Evolutionary conservation across 2,888 invertebrate species (phyloP), one percentile per base, ranked within the genome.

Genomic region (Ophion ventricosus): DNA sequence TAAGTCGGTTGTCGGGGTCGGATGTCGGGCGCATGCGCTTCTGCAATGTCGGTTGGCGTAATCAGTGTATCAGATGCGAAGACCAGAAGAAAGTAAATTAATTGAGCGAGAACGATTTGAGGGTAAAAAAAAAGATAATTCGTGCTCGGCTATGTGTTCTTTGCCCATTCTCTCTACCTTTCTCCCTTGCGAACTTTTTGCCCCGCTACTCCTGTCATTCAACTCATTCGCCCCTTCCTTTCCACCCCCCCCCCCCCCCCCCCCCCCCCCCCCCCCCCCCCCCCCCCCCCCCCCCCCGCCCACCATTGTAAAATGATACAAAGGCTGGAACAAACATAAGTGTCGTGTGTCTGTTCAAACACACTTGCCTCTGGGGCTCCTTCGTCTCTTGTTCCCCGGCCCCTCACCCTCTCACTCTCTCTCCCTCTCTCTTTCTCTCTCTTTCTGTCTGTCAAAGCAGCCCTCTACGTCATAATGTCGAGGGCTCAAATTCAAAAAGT

Each of bases 311-410:
- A 90, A 90, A 87, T 85, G 88, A 91, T 90, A 92, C 92, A 92
- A 92, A 92, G 89, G 73, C 17, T 5, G 5, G 40, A 59, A 61
- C 14, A 29, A 54, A 29, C 54, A 56, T 70, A 89, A 93, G 92
- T 92, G 92, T 92, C 92, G 91, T 89, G 90, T 92, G 91, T 92
- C 92, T 92, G 91, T 92, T 93, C 90, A 93, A 92, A 93, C 90
- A 91, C 89, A 91, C 91, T 91, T 90, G 89, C 86, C 89, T 88
- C 87, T 85, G 80, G 86, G 87, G 70, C 79, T 69, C 82, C 80
- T 79, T 35, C 35, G 35, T 67, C 77, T 56, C 40, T 54, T 82
- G 84, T 84, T 75, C 85, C 80, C 83, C 59, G 29, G 75, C 63
- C 75, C 84, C 77, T 84, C 77, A 83, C 66, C 61, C 57, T 43